Conservation (phyloP, 2,113 vertebrate genomes). For the Copsychus sechellarum region DNA sequence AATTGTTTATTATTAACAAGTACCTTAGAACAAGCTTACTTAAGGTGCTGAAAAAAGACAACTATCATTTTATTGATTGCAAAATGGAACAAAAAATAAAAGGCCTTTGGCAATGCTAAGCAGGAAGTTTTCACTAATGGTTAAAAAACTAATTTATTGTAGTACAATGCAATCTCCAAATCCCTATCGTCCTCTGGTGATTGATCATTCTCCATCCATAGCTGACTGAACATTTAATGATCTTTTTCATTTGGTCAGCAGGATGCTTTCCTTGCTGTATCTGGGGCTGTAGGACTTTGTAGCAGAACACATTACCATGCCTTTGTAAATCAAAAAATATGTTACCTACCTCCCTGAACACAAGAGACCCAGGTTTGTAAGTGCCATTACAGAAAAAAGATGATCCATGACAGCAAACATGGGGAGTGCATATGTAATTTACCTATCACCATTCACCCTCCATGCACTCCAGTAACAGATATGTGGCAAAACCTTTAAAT, state of each 20-base stretch:
- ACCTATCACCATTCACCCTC: background rate
- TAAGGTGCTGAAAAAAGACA: background rate
- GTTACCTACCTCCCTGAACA: background rate
- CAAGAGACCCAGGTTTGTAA: background rate
- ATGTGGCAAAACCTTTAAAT: background rate
- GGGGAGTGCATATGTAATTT: fast-evolving
- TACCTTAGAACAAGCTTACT: background rate
- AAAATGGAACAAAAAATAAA: background rate
- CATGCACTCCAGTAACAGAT: fast-evolving
- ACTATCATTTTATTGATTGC: background rate
- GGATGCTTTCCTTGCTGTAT: background rate
- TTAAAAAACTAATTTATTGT: background rate
- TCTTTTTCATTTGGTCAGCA: background rate
- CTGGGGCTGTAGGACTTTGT: background rate
- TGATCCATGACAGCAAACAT: background rate
- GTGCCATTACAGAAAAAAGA: background rate
- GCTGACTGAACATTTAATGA: background rate
- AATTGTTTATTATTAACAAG: background rate
- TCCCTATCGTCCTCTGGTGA: background rate
- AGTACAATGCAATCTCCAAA: background rate
- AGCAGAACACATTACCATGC: background rate
- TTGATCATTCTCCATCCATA: background rate
- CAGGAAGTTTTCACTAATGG: background rate
- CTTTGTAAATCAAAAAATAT: background rate
- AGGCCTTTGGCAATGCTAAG: background rate